phyloP scores from a whole-genome alignment of 2,888 invertebrate genomes.

The Diaphora mendica region DNA sequence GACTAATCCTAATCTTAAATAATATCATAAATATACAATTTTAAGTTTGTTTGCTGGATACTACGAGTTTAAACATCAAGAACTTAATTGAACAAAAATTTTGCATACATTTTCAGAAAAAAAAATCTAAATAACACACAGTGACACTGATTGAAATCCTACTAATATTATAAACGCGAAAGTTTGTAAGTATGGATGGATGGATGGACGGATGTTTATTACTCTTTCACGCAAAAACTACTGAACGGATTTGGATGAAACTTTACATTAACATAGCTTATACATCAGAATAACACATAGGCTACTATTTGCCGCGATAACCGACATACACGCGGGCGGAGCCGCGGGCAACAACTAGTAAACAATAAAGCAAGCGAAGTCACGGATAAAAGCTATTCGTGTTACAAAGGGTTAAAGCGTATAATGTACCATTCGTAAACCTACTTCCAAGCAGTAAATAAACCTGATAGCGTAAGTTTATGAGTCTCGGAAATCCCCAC shows the following conservation, averaged over 20 bases:
- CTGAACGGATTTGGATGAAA: no score
- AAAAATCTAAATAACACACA: not conserved
- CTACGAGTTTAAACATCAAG: not conserved
- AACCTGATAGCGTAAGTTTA: constrained; percentile 35
- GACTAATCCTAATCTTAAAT: not conserved
- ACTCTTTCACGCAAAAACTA: no score
- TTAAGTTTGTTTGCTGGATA: not conserved
- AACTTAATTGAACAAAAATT: no score
- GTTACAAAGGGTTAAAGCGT: constrained; percentile 23
- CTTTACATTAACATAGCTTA: no score
- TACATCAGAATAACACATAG: no score
- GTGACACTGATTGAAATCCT: not conserved
- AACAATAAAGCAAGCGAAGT: not conserved
- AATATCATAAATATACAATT: not conserved
- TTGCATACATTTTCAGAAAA: no score
- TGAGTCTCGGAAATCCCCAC: constrained; percentile 33
- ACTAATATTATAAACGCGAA: no score
- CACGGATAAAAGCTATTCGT: not conserved
- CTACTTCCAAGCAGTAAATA: constrained; percentile 18
- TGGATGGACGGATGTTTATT: no score
- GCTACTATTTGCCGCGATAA: no score
- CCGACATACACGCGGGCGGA: no score
- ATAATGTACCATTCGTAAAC: constrained; percentile 18
- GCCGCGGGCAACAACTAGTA: no score
- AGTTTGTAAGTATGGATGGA: no score